Conservation (phyloP, 1,140 invertebrate species). For the Drosophila chauvacae region DNA sequence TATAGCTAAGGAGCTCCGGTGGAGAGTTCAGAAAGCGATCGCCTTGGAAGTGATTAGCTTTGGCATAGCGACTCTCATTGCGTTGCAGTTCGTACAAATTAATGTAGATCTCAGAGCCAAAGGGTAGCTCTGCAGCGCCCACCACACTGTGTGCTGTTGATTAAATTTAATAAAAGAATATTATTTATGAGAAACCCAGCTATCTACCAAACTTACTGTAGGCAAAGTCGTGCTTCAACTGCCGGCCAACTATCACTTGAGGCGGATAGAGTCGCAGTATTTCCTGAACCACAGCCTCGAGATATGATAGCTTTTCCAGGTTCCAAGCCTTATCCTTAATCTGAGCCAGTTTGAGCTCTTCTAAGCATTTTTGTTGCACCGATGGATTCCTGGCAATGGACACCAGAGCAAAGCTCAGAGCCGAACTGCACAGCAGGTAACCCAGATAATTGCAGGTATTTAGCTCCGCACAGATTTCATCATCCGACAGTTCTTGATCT, state of each 20-base stretch:
- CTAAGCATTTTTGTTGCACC: conserved; percentile 53
- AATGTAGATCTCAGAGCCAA: conserved; percentile 59
- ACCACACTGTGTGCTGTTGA: conserved; percentile 46
- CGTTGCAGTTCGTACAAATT: conserved; percentile 67
- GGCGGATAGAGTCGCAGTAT: conserved; percentile 63
- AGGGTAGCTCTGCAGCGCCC: conserved; percentile 47
- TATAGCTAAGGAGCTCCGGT: conserved; percentile 48
- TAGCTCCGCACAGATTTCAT: conserved; percentile 47
- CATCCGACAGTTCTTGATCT: conserved; percentile 12
- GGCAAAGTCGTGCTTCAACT: conserved; percentile 44
- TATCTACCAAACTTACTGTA: conserved; percentile 35
- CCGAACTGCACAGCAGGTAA: conserved; percentile 54
- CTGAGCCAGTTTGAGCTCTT: conserved; percentile 34
- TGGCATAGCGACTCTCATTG: conserved; percentile 13
- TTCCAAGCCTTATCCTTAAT: neutral
- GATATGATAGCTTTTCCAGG: conserved; percentile 26
- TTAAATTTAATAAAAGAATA: neutral
- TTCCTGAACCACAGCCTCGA: conserved; percentile 55
- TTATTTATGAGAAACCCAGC: neutral
- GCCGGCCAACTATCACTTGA: conserved; percentile 48
- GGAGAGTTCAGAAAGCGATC: conserved; percentile 45
- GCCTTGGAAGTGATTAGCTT: conserved; percentile 31
- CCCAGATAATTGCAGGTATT: conserved; percentile 65
- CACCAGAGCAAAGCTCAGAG: conserved; percentile 54
- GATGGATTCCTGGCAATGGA: conserved; percentile 58